Evolutionary conservation across 2,797 vertebrate genomes (phyloP), one percentile per base, ranked within the genome.

Genomic region (Ptychadena robeensis): DNA sequence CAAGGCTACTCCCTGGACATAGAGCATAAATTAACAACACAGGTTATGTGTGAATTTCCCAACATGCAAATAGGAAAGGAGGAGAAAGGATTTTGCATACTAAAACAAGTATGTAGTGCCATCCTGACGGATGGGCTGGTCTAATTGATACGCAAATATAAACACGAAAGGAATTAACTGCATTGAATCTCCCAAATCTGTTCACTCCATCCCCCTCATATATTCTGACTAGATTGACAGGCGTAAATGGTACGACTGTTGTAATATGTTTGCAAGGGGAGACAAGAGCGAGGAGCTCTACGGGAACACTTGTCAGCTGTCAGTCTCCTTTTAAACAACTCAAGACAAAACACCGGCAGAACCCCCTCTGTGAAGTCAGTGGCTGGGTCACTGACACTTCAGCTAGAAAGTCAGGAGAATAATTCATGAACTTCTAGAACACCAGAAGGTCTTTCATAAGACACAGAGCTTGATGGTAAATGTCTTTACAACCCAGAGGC

Each of bases 281-380:
- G 82, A 37, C 80, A 35, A 73, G 40, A 5, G 9, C 14, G 28
- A 37, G 68, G 66, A 83, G 81, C 85, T 59, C 85, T 76, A 73
- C 67, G 18, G 85, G 81, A 80, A 86, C 28, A 77, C 81, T 73
- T 86, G 85, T 86, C 85, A 86, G 78, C 81, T 86, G 85, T 83
- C 85, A 83, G 77, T 86, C 81, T 83, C 77, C 65, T 79, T 83
- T 86, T 86, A 83, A 83, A 83, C 77, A 80, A 76, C 72, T 28
- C 27, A 75, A 83, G 72, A 86, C 81, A 83, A 86, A 80, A 83
- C 31, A 37, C 73, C 65, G 85, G 77, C 61, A 73, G 81, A 80
- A 57, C 44, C 85, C 83, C 85, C 73, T 77, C 72, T 73, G 81
- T 83, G 77, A 80, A 83, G 81, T 82, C 81, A 83, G 66, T 27